Evolutionary conservation across 2,113 vertebrate genomes (phyloP), one percentile per base, ranked within the genome.

Genomic region (Mola mola): DNA sequence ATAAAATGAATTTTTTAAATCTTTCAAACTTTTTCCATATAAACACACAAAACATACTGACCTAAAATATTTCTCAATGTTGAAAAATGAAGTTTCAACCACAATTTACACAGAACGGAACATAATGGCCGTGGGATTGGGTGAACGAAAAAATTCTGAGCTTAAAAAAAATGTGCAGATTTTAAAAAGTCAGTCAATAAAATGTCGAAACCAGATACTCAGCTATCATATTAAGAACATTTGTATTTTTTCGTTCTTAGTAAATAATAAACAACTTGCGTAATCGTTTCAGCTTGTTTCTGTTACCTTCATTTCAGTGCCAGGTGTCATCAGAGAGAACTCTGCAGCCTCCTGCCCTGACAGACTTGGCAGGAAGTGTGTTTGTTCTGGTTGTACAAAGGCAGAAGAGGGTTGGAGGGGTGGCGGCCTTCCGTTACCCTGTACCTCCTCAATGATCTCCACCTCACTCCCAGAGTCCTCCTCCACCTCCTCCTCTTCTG

Each of bases 401-500:
- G 29, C 76, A 22, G 78, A 58, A 24, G n/a, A 63, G 15, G 79
- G 48, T 5, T 59, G 69, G 8, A 71, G 84, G 37, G 64, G 75
- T 9, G 73, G 80, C 22, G 81, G 65, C 11, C 85, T 84, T 53
- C 87, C 78, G 17, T 86, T 89, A 25, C 87, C 90, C 48, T 91
- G 72, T 24, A 92, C 79, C 61, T 93, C 91, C 73, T 94, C 89
- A 67, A 90, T 87, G 52, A 91, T 87, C 72, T 92, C 88, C 79
- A 91, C 90, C 70, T 94, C 92, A 72, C 81, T 82, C 40, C 92
- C 91, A 16, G 37, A 68, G 58, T 93, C 92, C 26, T 89, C 42
- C 15, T 80, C 52, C 6, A 66, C 81, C 11, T 86, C 83, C 7
- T 87, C 85, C 11, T 89, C 88, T 1, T 76, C 82, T 0, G 60